A percentile compares a stretch with the other conserved stretches of the same genome.
Evolutionary conservation across 2,888 invertebrate species (phyloP).

Genomic region (Drosophila kambysellisi): DNA sequence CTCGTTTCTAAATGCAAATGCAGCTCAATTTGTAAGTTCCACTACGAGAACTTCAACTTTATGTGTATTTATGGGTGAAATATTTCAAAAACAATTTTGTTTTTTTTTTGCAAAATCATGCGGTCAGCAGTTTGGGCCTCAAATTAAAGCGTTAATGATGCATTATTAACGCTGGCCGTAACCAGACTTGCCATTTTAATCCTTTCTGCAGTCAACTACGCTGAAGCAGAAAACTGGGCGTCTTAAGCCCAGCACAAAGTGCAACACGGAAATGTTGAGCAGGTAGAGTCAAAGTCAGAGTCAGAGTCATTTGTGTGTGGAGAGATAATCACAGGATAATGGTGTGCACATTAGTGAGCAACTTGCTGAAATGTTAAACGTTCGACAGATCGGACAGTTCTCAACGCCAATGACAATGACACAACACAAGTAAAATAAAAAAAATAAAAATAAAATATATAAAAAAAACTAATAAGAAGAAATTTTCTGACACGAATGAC

Average conservation of each 20-base stretch:
- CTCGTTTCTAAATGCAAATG: neutral
- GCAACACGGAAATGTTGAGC: constrained; percentile 43
- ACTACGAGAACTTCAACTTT: neutral
- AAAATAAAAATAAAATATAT: constrained; percentile 29
- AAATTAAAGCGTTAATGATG: constrained; percentile 84
- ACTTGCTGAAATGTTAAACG: constrained; percentile 15
- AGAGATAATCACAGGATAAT: constrained; percentile 81
- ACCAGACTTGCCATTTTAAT: constrained; percentile 69
- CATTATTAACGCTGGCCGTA: constrained; percentile 81
- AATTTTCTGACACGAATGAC: constrained; percentile 11
- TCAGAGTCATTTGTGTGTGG: constrained; percentile 18
- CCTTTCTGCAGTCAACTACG: constrained; percentile 75
- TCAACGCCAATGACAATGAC: constrained; percentile 37
- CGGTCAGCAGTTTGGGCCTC: constrained; percentile 44
- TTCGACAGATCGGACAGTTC: neutral
- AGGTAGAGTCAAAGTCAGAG: constrained; percentile 21
- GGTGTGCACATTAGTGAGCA: constrained; percentile 73
- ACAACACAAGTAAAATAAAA: constrained; percentile 56
- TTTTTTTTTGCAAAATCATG: constrained; percentile 71
- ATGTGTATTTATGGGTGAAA: neutral
- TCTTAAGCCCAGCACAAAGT: constrained; percentile 35
- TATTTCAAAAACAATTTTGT: constrained; percentile 11
- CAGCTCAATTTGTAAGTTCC: neutral
- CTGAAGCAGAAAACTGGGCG: constrained; percentile 48
- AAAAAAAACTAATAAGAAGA: neutral